Percentiles rank a stretch among this genome's conserved stretches.
Conservation (phyloP, 2,113 vertebrate species). For the Tursiops truncatus region DNA sequence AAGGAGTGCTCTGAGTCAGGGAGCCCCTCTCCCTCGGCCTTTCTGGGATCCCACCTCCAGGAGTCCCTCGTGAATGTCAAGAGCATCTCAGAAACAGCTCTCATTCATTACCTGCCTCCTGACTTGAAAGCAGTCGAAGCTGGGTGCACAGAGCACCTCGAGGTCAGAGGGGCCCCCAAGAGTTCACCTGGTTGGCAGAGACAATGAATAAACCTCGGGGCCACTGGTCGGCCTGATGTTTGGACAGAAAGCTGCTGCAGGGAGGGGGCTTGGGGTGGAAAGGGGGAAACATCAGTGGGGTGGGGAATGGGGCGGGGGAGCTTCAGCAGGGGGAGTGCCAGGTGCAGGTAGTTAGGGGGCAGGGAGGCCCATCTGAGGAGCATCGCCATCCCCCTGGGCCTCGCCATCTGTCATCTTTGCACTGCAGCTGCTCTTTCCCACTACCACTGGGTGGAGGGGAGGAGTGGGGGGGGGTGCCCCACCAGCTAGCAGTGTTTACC, state of each 20-base stretch:
- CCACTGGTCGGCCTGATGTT: neutral
- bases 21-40: neutral
- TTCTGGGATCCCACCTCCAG: neutral
- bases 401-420: fast-evolving
- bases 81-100: neutral
- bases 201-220: neutral
- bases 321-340: neutral
- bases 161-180: neutral
- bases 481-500: neutral
- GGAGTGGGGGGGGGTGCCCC: too few relatives aligned
- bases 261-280: neutral
- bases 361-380: neutral
- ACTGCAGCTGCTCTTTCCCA: neutral
- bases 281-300: neutral
- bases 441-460: fast-evolving
- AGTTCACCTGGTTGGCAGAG: neutral
- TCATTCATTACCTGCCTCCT: neutral
- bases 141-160: neutral
- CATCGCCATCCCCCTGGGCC: fast-evolving
- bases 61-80: neutral
- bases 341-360: too few relatives aligned
- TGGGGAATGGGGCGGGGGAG: too few relatives aligned
- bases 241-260: neutral
- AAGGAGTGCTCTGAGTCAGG: neutral
- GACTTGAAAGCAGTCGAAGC: neutral